Base-by-base conservation (phyloP, 2,888 invertebrate genomes). In the Congeria kusceri region DNA sequence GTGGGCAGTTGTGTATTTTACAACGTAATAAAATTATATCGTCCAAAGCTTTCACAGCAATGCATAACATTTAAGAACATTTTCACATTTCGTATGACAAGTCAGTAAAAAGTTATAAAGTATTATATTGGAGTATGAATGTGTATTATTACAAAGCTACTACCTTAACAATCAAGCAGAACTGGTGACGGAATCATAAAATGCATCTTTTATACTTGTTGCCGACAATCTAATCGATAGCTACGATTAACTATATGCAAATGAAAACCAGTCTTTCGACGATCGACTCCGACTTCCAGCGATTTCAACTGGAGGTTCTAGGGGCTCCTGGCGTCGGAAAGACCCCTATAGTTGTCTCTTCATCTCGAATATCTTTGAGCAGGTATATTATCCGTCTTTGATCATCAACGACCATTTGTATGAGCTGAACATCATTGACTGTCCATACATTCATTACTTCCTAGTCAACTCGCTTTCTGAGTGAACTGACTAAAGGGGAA, bases 321-420 rank as follows among this genome's bases (percentile, higher is more conserved):
- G 98, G 98, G 78, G 98, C 98, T 75, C 96, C 97, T 28, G 96
- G 96, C 80, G 98, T 98, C 90, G 98, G 98, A 83, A 98, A 98
- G 94, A 97, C 98, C 84, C 97, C 98, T 92, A 97, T 98, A 46
- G 90, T 94, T 9, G 97, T 96, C 97, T 97, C 96, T 97, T 97
- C 94, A 96, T 97, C 18, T 96, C 96, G 95, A 97, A 96, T 93
- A 96, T 96, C 49, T 97, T 97, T 94, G 95, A 95, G 85, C 96
- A 96, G 93, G 96, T 96, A 0, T 96, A 96, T 94, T 96, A 96
- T 92, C 96, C 97, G 0, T 96, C 96, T 83, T 96, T 97, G 82
- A 96, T 97, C 90, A 96, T 97, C 91, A 96, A 97, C 94, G 97
- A 97, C 86, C 96, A 96, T 83, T 94, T 97, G 44, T 97, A 97